These are phyloP conservation scores for Laothoe populi DNA, from an alignment of 2,888 invertebrate genomes.

Conservation along the genomic window DNA sequence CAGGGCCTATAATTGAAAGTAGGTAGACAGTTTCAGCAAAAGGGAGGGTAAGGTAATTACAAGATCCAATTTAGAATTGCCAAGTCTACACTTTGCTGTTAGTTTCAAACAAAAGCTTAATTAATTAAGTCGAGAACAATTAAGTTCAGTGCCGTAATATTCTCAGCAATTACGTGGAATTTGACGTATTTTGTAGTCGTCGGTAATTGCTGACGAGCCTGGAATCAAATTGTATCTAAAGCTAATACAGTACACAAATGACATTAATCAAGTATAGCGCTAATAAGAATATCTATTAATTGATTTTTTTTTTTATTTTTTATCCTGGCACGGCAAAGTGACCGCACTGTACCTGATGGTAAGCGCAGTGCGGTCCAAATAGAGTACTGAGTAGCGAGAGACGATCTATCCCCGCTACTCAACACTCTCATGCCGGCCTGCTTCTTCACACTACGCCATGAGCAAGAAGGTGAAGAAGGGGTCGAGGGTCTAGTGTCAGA, in stretches of 20 bases:
- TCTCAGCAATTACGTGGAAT: conserved; percentile 83
- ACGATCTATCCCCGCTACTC: too few relatives aligned
- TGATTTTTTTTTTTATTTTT: conserved; percentile 70
- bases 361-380: too few relatives aligned
- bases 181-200: conserved; percentile 81
- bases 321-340: too few relatives aligned
- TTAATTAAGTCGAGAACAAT: conserved; percentile 85
- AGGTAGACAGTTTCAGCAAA: conserved; percentile 81
- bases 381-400: too few relatives aligned
- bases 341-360: too few relatives aligned
- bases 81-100: conserved; percentile 85
- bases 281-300: conserved; percentile 82
- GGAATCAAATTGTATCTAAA: conserved; percentile 78
- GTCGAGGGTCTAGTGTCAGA: too few relatives aligned
- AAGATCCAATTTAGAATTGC: conserved; percentile 85
- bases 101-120: conserved; percentile 85
- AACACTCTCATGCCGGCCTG: too few relatives aligned
- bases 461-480: too few relatives aligned
- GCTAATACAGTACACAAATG: conserved; percentile 77
- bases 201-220: conserved; percentile 76
- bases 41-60: conserved; percentile 84
- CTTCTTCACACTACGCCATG: too few relatives aligned
- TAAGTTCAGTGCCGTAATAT: conserved; percentile 84
- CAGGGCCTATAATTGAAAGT: conserved; percentile 82
- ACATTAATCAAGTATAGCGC: conserved; percentile 75